A percentile compares a stretch with the other conserved stretches of the same genome.
Evolutionary conservation across 2,797 vertebrate species (phyloP).

Genomic region (Pampus argenteus): DNA sequence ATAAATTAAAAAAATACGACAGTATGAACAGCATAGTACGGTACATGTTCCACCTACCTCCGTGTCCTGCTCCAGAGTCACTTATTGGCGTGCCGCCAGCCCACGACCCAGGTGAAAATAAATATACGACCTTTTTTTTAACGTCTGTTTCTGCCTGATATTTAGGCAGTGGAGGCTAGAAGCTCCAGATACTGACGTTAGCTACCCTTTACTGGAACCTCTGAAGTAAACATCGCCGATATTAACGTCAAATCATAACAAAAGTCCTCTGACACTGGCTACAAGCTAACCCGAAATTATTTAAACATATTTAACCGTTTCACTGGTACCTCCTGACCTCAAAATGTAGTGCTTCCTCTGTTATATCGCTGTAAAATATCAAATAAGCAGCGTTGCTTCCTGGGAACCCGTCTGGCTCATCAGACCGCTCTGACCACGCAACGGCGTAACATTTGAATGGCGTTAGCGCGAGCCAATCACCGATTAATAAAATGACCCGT

Average conservation of each 20-base stretch:
- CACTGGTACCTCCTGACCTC: slow-evolving; percentile 27
- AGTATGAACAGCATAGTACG: not conserved
- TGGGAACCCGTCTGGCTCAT: slow-evolving; percentile 65
- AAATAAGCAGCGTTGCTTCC: slow-evolving; percentile 69
- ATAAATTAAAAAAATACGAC: slow-evolving; percentile 16
- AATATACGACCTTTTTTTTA: slow-evolving; percentile 4
- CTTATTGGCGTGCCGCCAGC: slow-evolving; percentile 74
- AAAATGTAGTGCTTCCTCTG: not conserved
- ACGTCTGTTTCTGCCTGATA: slow-evolving; percentile 52
- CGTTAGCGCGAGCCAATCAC: slow-evolving; percentile 59
- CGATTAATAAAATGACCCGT: not conserved
- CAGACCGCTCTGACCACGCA: slow-evolving; percentile 60
- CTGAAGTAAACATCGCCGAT: slow-evolving; percentile 60
- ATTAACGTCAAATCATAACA: slow-evolving; percentile 51
- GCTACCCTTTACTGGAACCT: slow-evolving; percentile 45
- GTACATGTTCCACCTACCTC: slow-evolving; percentile 73
- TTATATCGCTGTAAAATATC: slow-evolving; percentile 57
- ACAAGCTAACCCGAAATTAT: not conserved
- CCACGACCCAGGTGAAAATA: slow-evolving; percentile 46
- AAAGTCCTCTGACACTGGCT: slow-evolving; percentile 5
- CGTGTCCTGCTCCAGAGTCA: slow-evolving; percentile 85
- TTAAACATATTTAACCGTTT: slow-evolving; percentile 17
- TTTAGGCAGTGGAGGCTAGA: slow-evolving; percentile 52
- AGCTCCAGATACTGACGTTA: slow-evolving; percentile 56
- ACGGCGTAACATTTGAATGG: slow-evolving; percentile 45